Evolutionary conservation across 2,113 vertebrate genomes (phyloP), one percentile per base, ranked within the genome.

Genomic region (Serinus canaria): DNA sequence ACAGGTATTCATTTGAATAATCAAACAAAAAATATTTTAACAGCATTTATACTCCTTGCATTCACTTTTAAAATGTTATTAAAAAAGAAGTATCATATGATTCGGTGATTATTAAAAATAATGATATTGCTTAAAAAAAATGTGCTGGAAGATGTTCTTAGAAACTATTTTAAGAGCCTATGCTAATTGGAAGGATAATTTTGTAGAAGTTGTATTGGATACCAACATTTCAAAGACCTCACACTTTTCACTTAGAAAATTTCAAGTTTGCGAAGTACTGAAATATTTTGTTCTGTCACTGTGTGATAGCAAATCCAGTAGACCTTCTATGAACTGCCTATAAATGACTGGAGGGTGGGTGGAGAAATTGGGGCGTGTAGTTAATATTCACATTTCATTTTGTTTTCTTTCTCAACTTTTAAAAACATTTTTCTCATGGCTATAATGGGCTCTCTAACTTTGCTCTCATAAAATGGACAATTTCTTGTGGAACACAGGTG

Each of bases 381-480:
- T 69, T 91, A 72, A 81, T 88, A 84, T 59, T 90, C 83, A 44
- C 22, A 52, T 92, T 75, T 88, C 7, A 22, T 68, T 94, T 90
- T 74, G 13, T 23, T 30, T 83, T 89, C 28, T 81, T 13, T 62
- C 66, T 83, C 35, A 89, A 68, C 33, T 83, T 63, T 27, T 14
- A n/a, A 52, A 91, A 41, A 4, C 7, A 13, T 60, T 73, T 59
- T 55, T 77, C 11, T 67, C 43, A 7, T 20, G 18, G 13, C 74
- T 92, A 25, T 27, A 43, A 53, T 10, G 24, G 13, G 13, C 14
- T 64, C 17, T 47, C 21, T 60, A 5, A n/a, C 8, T 78, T 68
- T 58, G 20, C 33, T 67, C 15, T 37, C 13, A 8, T 43, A 81
- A 87, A 86, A 62, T 19, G 31, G 15, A 15, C 31, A 43, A 3